phyloP scores from a whole-genome alignment of 2,113 vertebrate species.

The Microtus pennsylvanicus region DNA sequence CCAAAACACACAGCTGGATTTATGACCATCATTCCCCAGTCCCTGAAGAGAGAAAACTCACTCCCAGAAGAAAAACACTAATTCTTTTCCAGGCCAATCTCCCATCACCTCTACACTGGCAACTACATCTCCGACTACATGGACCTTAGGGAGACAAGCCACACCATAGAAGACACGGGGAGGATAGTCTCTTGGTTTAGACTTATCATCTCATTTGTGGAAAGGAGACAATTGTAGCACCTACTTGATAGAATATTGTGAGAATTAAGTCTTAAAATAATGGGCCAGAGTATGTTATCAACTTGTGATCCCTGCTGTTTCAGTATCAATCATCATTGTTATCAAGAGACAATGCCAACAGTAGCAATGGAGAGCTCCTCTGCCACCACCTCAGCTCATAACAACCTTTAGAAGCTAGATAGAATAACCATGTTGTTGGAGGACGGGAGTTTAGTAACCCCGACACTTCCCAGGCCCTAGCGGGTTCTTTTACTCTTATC shows the following conservation, averaged over 20 bases:
- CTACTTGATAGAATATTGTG: background rate
- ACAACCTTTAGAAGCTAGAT: background rate
- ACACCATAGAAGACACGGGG: background rate
- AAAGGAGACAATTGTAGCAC: background rate
- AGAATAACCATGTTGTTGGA: rapidly evolving
- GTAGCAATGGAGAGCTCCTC: background rate
- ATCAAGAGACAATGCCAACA: background rate
- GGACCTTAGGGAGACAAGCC: background rate
- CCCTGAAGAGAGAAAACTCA: background rate
- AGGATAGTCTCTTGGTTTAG: background rate
- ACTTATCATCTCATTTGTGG: background rate
- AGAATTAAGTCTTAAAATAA: background rate
- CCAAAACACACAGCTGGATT: background rate
- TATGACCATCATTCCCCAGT: too few species aligned
- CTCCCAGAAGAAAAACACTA: background rate
- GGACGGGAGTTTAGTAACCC: background rate
- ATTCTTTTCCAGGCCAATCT: background rate
- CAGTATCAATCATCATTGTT: background rate
- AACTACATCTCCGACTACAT: background rate
- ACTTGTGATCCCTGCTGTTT: background rate
- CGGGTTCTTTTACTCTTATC: background rate
- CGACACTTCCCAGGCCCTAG: background rate
- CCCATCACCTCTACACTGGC: background rate
- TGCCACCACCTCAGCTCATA: background rate
- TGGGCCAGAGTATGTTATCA: background rate